Evolutionary conservation across 1,140 invertebrate species (phyloP).

Genomic region (Wasmannia auropunctata): DNA sequence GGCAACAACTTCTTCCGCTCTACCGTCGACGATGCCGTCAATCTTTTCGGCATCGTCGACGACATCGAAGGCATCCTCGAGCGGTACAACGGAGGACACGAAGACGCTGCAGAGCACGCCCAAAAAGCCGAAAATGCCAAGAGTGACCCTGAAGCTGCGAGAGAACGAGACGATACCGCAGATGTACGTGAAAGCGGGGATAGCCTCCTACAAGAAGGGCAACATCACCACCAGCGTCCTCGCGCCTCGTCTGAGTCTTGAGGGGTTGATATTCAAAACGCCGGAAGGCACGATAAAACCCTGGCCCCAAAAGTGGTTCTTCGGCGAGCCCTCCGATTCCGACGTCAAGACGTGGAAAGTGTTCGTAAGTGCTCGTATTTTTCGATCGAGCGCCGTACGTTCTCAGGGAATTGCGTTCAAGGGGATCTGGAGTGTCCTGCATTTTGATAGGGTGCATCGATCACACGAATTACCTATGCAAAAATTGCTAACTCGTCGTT

Average conservation of each 20-base stretch:
- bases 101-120: constrained; percentile 48
- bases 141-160: constrained; percentile 78
- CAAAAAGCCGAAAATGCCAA: constrained; percentile 75
- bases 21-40: not conserved
- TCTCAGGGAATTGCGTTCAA: constrained; percentile 7
- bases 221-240: constrained; percentile 81
- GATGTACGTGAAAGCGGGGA: constrained; percentile 81
- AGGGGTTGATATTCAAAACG: constrained; percentile 80
- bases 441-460: constrained; percentile 38
- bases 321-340: constrained; percentile 86
- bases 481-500: not conserved
- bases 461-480: constrained; percentile 1
- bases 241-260: constrained; percentile 77
- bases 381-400: constrained; percentile 24
- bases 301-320: constrained; percentile 86
- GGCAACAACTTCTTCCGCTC: constrained; percentile 22
- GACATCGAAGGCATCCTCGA: constrained; percentile 14
- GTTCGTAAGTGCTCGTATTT: constrained; percentile 78
- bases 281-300: constrained; percentile 82
- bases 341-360: constrained; percentile 87
- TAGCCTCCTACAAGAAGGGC: constrained; percentile 80
- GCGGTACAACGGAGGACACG: constrained; percentile 14
- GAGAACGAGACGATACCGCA: constrained; percentile 81
- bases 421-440: not conserved
- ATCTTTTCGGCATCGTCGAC: constrained; percentile 15